A percentile compares a stretch with the other conserved stretches of the same genome.
Evolutionary conservation across 2,797 vertebrate genomes (phyloP).

Genomic region (Falco concolor): DNA sequence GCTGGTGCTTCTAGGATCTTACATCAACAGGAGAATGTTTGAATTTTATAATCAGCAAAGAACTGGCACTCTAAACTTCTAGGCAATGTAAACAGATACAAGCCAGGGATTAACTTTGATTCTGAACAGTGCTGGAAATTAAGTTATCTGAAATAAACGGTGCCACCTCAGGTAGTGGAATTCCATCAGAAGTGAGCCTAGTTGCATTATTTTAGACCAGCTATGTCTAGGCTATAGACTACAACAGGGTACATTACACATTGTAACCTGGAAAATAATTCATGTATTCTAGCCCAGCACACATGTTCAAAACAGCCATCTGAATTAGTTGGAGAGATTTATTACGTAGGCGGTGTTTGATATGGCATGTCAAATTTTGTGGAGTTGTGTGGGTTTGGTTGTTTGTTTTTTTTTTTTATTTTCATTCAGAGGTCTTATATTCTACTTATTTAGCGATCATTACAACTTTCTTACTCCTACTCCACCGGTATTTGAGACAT

Average conservation of each 20-base stretch:
- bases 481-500: background rate
- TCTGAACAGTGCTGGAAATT: background rate
- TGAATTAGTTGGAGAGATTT: background rate
- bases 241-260: background rate
- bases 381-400: background rate
- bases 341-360: background rate
- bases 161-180: background rate
- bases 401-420: background rate
- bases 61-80: background rate
- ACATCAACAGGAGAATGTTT: background rate
- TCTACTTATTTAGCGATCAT: background rate
- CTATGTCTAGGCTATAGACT: background rate
- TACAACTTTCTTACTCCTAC: background rate
- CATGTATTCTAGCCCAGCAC: background rate
- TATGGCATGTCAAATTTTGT: background rate
- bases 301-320: background rate
- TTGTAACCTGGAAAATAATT: background rate
- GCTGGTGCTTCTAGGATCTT: background rate
- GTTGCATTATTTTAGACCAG: background rate
- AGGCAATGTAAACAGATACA: background rate
- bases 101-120: background rate
- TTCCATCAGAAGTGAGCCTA: background rate
- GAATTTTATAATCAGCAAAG: background rate
- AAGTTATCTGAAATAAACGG: background rate
- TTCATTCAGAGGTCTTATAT: background rate